Base-by-base conservation (phyloP, 1,140 invertebrate species). In the Brachionus koreanus region DNA sequence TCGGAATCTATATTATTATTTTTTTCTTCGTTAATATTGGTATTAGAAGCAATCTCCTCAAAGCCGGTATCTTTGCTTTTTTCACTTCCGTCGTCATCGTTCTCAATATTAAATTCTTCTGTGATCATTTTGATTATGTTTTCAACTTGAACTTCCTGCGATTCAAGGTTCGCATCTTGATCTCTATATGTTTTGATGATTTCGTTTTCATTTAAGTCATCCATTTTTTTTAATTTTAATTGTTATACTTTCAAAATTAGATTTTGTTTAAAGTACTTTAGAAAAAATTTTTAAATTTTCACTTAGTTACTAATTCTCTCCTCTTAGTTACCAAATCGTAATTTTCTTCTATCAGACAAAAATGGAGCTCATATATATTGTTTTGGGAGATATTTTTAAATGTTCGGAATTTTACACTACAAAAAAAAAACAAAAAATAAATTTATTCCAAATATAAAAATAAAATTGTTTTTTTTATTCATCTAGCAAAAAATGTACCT, bases 101-200 rank as follows among this genome's bases (percentile, higher is more conserved):
- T 23, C 13, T 72, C 37, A 13, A 74, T 4, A 39, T 74, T 46
- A 74, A 74, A 74, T 46, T 74, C 69, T 46, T 74, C 69, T 19
- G 43, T 23, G 46, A 74, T 46, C 69, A 74, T 46, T 74, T 74
- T 74, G 9, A 74, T 74, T 10, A 74, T 74, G 29, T 74, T 74
- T 12, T 74, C 69, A 25, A 74, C 39, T 46, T 74, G 69, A 29
- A 25, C 33, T 74, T 74, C 69, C 25, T 74, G 69, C 29, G 37
- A 19, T 46, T 74, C 19, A 10, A 74, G 43, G 10, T 74, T 33
- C 5, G 69, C 69, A 74, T 74, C 69, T 43, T 74, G 65, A 39
- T 69, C 65, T 39, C 19, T 37, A 39, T 19, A 69, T 1, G 35
- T 39, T 39, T 43, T 69, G 3, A 69, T 9, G 37, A 69, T 69